Evolutionary conservation across 2,797 vertebrate species (phyloP).

Genomic region (Megalops cyprinoides): DNA sequence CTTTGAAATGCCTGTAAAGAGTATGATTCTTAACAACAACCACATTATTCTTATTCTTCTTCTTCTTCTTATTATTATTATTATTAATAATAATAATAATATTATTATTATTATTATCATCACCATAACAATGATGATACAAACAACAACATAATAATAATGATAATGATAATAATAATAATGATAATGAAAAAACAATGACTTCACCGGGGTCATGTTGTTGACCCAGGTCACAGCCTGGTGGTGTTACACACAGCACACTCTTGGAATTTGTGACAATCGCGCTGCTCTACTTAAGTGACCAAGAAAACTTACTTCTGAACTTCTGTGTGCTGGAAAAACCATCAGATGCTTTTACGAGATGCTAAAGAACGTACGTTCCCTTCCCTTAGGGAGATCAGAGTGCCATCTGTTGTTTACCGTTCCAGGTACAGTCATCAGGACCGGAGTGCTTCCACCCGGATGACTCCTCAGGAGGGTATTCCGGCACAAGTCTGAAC

Average conservation of each 20-base stretch:
- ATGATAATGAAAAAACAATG: too few species aligned
- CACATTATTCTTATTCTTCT: too few species aligned
- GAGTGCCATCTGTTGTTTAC: slow-evolving; percentile 57
- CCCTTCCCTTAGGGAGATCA: slow-evolving; percentile 38
- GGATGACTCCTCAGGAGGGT: slow-evolving; percentile 30
- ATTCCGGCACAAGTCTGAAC: not conserved
- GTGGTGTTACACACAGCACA: not conserved
- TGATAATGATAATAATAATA: too few species aligned
- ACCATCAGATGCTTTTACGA: not conserved
- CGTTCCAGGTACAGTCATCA: slow-evolving; percentile 31
- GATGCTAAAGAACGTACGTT: not conserved
- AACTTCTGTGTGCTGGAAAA: not conserved
- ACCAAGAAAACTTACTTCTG: not conserved
- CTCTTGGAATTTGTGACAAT: not conserved
- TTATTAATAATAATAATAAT: too few species aligned
- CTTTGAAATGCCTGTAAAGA: slow-evolving; percentile 11
- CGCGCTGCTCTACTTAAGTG: not conserved
- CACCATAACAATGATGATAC: too few species aligned
- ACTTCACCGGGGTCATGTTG: not conserved
- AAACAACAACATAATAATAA: too few species aligned
- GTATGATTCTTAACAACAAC: not conserved
- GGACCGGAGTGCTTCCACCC: slow-evolving; percentile 21
- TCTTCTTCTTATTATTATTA: too few species aligned
- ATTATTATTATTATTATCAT: too few species aligned
- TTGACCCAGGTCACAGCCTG: not conserved